A percentile compares a stretch with the other conserved stretches of the same genome.
phyloP scores from a whole-genome alignment of 2,888 invertebrate genomes.

The Chloroclystis v-ata region DNA sequence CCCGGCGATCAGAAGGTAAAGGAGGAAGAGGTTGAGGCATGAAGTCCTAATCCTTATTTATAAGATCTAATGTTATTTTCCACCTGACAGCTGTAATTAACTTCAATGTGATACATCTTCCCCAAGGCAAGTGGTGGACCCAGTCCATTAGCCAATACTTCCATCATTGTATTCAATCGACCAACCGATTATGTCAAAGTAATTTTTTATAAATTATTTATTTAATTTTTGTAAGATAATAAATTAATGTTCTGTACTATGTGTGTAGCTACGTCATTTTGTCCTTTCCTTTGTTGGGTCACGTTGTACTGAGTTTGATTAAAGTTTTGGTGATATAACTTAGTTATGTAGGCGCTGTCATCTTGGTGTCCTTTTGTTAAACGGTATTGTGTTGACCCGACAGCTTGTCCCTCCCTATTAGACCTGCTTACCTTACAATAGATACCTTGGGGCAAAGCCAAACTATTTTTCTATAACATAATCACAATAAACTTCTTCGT shows the following conservation, averaged over 20 bases:
- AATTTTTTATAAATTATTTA: conserved; percentile 65
- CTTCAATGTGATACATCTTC: conserved; percentile 56
- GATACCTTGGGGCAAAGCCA: neutral
- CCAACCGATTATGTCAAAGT: conserved; percentile 53
- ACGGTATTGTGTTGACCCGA: neutral
- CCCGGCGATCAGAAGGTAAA: conserved; percentile 93
- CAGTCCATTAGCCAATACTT: conserved; percentile 38
- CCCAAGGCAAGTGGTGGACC: conserved; percentile 21
- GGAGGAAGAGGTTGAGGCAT: conserved; percentile 90
- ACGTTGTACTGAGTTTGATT: neutral
- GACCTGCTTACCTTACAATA: neutral
- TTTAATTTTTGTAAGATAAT: conserved; percentile 71
- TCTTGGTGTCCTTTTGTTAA: neutral
- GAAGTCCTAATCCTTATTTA: conserved; percentile 71
- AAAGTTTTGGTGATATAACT: neutral
- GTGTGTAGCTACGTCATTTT: conserved; percentile 52
- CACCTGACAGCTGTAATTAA: conserved; percentile 48
- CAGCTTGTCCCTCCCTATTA: neutral
- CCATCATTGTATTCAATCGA: conserved; percentile 52
- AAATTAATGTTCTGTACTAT: conserved; percentile 74
- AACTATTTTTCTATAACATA: neutral
- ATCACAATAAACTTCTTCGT: too few species aligned
- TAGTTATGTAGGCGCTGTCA: too few species aligned
- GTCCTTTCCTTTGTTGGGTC: conserved; percentile 17
- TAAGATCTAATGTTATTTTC: conserved; percentile 55